Evolutionary conservation across 2,888 invertebrate genomes (phyloP), one percentile per base, ranked within the genome.

Genomic region (Suillia variegata): DNA sequence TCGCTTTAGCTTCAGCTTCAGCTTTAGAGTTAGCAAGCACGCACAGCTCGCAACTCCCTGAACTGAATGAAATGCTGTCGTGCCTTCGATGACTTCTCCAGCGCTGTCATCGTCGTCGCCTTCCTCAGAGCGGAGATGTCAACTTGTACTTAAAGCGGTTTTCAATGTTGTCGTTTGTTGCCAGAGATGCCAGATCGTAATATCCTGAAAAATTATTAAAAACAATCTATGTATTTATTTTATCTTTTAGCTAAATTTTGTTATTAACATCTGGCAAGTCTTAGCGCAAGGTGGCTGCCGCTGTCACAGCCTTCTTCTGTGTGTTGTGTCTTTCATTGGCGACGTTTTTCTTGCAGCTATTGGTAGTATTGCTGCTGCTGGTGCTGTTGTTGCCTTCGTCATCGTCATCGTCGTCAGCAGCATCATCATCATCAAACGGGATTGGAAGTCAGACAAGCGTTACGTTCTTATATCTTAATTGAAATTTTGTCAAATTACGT

Each of bases 401-500:
- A 62, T 64, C 60, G 62, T 62, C 58, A 60, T 50, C 58, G 65
- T 58, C 64, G 58, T 45, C 59, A 61, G 59, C 62, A 61, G 61
- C 65, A 42, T 48, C 51, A 51, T 33, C 47, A 15, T 53, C 54
- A 56, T 59, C 62, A 62, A 59, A 58, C 65, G 63, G 67, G 64
- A 68, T 70, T 68, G 65, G 64, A 62, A 68, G 66, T 65, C 71
- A 71, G 70, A 70, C 71, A 71, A 70, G 71, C 71, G 68, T 69
- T 71, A 67, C 64, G 58, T 68, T 67, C 67, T 71, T 71, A 71
- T 74, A 74, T 74, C 74, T 74, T 74, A 74, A 74, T 74, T 74
- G 71, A 74, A 74, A 73, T 73, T 73, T 72, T 74, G 72, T 74
- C 73, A 72, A 73, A 73, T 73, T 73, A 73, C 71, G 70, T 71